Evolutionary conservation across 1,140 invertebrate species (phyloP).

Genomic region (Temnothorax curvispinosus): DNA sequence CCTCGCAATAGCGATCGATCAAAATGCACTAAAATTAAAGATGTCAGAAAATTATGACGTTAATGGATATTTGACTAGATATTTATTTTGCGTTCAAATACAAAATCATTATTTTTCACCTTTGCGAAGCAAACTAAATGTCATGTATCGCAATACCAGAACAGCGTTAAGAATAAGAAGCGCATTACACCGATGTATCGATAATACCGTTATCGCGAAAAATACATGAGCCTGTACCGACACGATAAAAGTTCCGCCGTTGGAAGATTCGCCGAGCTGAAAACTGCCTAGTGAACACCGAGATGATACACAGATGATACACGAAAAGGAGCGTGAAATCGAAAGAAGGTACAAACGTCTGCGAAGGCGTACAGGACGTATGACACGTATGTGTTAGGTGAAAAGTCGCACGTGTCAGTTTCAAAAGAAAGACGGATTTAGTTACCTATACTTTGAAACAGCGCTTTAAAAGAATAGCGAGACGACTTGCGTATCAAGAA

Average conservation of each 20-base stretch:
- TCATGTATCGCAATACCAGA: background rate
- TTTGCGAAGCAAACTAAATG: background rate
- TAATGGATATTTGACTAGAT: background rate
- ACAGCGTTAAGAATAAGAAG: background rate
- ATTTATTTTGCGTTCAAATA: background rate
- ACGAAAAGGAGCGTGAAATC: constrained; percentile 4
- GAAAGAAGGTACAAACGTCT: background rate
- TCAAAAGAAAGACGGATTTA: background rate
- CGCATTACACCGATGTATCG: background rate
- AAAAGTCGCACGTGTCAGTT: background rate
- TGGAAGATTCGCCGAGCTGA: background rate
- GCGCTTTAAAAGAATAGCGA: background rate
- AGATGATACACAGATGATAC: constrained; percentile 13
- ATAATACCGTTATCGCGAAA: constrained; percentile 30
- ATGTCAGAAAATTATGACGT: background rate
- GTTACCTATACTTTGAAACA: background rate
- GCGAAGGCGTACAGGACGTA: background rate
- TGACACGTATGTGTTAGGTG: background rate
- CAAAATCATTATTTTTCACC: background rate
- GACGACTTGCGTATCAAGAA: background rate
- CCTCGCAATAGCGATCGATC: background rate
- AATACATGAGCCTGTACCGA: background rate
- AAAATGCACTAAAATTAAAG: background rate
- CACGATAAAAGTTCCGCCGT: background rate
- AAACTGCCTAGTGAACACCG: background rate